phyloP scores from a whole-genome alignment of 92 coral and sea anemone genomes.

The Heteractis magnifica region DNA sequence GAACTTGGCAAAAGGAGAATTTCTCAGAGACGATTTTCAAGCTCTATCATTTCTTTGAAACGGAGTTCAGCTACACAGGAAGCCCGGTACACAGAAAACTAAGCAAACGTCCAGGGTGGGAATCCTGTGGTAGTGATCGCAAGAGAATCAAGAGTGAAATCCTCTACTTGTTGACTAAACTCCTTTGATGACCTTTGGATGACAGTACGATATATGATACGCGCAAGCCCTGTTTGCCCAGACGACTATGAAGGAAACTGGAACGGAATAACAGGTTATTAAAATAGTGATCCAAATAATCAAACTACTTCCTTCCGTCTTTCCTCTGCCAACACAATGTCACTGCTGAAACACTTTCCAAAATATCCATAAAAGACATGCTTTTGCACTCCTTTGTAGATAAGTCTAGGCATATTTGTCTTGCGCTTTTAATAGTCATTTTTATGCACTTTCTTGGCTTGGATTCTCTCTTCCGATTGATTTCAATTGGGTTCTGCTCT shows the following conservation, averaged over 20 bases:
- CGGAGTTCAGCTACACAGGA: slow-evolving; percentile 18
- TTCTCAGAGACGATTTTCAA: too few relatives aligned
- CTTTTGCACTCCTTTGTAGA: not conserved
- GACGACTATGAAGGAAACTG: not conserved
- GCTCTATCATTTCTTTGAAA: too few relatives aligned
- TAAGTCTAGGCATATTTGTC: not conserved
- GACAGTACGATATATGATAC: not conserved
- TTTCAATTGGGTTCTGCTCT: too few relatives aligned
- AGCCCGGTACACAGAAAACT: too few relatives aligned
- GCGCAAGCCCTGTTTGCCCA: not conserved
- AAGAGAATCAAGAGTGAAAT: not conserved
- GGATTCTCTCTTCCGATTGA: too few relatives aligned
- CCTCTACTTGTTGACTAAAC: not conserved
- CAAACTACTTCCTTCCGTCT: not conserved
- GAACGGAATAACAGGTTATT: not conserved
- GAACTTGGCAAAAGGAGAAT: too few relatives aligned
- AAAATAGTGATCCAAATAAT: not conserved
- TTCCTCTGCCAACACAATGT: not conserved
- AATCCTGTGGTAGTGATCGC: slow-evolving; percentile 6
- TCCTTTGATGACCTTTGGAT: slow-evolving; percentile 15
- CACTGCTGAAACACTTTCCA: not conserved
- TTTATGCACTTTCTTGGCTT: not conserved
- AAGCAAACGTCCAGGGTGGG: too few relatives aligned
- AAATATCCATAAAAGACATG: too few relatives aligned
- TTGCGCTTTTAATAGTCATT: too few relatives aligned